These are phyloP conservation scores for Yoshiicerus persimilis DNA, from an alignment of 1,140 invertebrate genomes.

Conservation along the genomic window DNA sequence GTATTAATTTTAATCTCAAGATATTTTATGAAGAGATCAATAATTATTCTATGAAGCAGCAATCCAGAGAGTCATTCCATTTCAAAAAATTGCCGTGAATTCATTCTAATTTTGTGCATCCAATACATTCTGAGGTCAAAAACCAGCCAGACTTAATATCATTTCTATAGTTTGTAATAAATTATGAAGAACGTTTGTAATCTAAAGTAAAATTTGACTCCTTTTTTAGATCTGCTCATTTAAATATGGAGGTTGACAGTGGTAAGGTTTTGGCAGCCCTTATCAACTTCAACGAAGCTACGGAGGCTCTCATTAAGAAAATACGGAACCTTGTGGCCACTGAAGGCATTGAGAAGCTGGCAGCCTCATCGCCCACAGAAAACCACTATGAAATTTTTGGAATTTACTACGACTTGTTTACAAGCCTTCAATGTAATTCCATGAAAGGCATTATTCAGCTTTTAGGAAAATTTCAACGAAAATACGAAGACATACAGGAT, in stretches of 20 bases:
- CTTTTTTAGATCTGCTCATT: too few species aligned
- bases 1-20: too few species aligned
- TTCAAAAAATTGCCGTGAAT: too few species aligned
- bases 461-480: not conserved
- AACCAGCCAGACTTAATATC: too few species aligned
- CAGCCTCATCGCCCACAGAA: not conserved
- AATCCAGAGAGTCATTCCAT: too few species aligned
- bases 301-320: not conserved
- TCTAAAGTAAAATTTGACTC: too few species aligned
- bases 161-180: too few species aligned
- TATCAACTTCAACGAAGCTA: not conserved
- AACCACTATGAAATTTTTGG: not conserved
- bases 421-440: not conserved
- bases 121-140: too few species aligned
- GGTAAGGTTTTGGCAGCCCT: not conserved
- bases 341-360: not conserved
- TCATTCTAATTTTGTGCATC: too few species aligned
- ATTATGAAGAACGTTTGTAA: too few species aligned
- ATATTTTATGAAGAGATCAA: too few species aligned
- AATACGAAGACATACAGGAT: not conserved
- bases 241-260: not conserved
- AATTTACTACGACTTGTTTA: not conserved
- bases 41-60: too few species aligned
- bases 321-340: not conserved
- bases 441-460: not conserved